Base-by-base conservation (phyloP, 2,113 vertebrate genomes). In the Hemicordylus capensis region DNA sequence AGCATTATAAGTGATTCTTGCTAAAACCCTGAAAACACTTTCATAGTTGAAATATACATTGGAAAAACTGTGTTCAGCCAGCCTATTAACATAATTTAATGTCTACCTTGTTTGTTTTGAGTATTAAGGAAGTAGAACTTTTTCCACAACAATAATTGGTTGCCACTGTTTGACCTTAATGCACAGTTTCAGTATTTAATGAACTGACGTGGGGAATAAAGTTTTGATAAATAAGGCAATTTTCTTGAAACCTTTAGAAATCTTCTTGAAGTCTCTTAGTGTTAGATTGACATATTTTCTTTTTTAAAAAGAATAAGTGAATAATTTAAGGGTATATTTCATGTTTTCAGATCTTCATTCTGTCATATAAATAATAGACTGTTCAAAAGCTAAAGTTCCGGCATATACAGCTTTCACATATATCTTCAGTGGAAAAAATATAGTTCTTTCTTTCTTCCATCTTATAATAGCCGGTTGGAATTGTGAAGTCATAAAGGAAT, bases 151-250 rank as follows among this genome's bases (percentile, higher is more conserved):
- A 92, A 75, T 97, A 96, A 96, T 95, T 96, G 94, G 89, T 93
- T 95, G 94, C 93, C 90, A 94, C 82, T 92, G 88, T 94, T 93
- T 96, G 93, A 96, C 92, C 93, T 95, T 88, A 94, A 76, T 93
- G 90, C 94, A 94, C 91, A 92, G 85, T 83, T 93, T 85, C 91
- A 91, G 76, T 92, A 85, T 94, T 94, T 97, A 96, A 96, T 96
- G 93, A 96, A 94, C 91, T 95, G 95, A 95, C 89, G 2, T 82
- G 89, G 87, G 91, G 94, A 94, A 91, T 94, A 95, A 95, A 95
- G 87, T 96, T 96, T 95, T 94, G 93, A 93, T 96, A 95, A 95
- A 94, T 94, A 95, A 94, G 91, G 85, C 93, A 95, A 93, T 95
- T 93, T 94, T 93, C 87, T 80, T 93, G 93, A 94, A 95, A 93